Percentiles rank a stretch among this genome's conserved stretches.
Conservation (phyloP, 2,113 vertebrate genomes). For the Xenotilapia leptura region DNA sequence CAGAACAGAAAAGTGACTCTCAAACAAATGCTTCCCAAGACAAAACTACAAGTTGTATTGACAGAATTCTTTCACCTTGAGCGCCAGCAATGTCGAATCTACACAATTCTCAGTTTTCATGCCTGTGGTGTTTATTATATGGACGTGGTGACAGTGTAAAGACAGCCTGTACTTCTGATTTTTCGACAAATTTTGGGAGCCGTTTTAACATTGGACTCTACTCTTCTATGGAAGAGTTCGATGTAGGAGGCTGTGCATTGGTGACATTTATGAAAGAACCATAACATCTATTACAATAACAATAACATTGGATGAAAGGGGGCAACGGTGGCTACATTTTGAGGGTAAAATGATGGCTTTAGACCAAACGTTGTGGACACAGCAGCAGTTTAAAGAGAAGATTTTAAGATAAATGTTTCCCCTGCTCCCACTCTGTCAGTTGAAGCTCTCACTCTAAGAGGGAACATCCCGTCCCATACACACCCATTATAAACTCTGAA, state of each 20-base stretch:
- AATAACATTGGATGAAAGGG: not conserved
- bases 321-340: rapidly evolving
- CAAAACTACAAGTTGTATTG: not conserved
- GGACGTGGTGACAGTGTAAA: not conserved
- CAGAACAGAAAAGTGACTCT: not conserved
- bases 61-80: not conserved
- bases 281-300: rapidly evolving
- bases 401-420: too few relatives aligned
- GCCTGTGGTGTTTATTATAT: not conserved
- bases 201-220: not conserved
- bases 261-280: not conserved
- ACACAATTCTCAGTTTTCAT: not conserved
- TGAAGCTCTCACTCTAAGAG: too few relatives aligned
- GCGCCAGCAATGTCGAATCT: not conserved
- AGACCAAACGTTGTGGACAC: not conserved
- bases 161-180: not conserved
- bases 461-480: too few relatives aligned
- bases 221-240: rapidly evolving
- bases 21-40: not conserved
- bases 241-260: not conserved
- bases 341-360: not conserved
- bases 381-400: too few relatives aligned
- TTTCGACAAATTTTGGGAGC: not conserved
- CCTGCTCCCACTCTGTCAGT: too few relatives aligned
- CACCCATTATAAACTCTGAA: not conserved